phyloP scores from a whole-genome alignment of 2,113 vertebrate genomes.

The Neolamprologus variostigma region DNA sequence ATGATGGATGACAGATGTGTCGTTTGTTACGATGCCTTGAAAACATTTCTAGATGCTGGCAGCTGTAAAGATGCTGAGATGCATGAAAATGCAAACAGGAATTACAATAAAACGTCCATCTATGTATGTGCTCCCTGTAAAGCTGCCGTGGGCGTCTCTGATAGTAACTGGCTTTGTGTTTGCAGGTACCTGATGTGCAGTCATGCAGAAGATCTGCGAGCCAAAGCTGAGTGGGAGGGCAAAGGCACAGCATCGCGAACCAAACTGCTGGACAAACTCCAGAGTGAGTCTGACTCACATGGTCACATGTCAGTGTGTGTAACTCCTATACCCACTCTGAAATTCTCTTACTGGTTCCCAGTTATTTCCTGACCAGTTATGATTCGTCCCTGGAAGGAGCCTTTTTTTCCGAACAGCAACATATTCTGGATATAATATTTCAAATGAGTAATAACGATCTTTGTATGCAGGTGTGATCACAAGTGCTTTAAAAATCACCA shows the following conservation, averaged over 20 bases:
- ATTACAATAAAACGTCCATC: not conserved
- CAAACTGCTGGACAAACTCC: conserved; percentile 93
- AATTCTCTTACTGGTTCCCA: not conserved
- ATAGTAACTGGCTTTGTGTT: not conserved
- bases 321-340: not conserved
- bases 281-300: conserved; percentile 77
- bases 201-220: conserved; percentile 88
- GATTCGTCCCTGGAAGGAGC: not conserved
- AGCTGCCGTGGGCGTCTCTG: not conserved
- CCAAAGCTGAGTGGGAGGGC: conserved; percentile 97
- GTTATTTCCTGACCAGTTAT: not conserved
- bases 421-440: not conserved
- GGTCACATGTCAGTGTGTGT: not conserved
- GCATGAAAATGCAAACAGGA: not conserved
- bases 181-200: conserved; percentile 97
- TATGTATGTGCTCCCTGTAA: not conserved
- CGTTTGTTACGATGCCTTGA: rapidly evolving
- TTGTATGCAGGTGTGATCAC: not conserved
- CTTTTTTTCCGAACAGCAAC: not conserved
- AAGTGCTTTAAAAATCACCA: not conserved
- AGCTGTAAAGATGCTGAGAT: not conserved
- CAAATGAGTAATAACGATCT: not conserved
- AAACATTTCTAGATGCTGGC: not conserved
- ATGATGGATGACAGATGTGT: not conserved
- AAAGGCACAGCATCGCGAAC: conserved; percentile 87